These are phyloP conservation scores for Cheilosia soror DNA, from an alignment of 2,888 invertebrate genomes.

Conservation along the genomic window DNA sequence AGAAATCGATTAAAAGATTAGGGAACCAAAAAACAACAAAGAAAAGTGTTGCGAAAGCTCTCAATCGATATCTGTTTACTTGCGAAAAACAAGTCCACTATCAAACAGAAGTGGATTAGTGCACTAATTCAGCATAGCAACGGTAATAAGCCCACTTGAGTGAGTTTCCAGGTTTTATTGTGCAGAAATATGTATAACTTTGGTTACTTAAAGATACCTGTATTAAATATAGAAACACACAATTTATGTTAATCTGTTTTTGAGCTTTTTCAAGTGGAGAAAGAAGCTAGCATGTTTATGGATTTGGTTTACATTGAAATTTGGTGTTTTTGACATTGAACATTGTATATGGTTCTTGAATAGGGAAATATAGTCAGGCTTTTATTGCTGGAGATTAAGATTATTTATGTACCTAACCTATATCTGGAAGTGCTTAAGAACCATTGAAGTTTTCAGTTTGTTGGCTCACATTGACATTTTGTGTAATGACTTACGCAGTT, in stretches of 20 bases:
- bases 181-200: background rate
- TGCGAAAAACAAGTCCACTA: conserved; percentile 12
- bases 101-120: background rate
- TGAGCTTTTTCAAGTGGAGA: too few species aligned
- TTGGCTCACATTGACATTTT: too few species aligned
- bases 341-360: background rate
- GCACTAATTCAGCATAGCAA: conserved; percentile 7
- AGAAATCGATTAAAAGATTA: conserved; percentile 11
- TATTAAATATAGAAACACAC: background rate
- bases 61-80: conserved; percentile 31
- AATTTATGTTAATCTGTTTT: too few species aligned
- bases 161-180: background rate
- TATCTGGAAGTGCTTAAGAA: background rate
- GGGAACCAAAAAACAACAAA: background rate
- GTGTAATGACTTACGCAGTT: too few species aligned
- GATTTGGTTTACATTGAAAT: background rate
- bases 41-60: background rate
- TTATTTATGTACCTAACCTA: background rate
- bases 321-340: background rate
- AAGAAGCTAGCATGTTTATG: too few species aligned
- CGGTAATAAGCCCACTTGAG: background rate
- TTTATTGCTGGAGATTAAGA: background rate
- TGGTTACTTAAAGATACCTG: background rate
- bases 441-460: too few species aligned
- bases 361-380: background rate